Evolutionary conservation across 2,113 vertebrate genomes (phyloP).

Genomic region (Pseudorectes ferrugineus): DNA sequence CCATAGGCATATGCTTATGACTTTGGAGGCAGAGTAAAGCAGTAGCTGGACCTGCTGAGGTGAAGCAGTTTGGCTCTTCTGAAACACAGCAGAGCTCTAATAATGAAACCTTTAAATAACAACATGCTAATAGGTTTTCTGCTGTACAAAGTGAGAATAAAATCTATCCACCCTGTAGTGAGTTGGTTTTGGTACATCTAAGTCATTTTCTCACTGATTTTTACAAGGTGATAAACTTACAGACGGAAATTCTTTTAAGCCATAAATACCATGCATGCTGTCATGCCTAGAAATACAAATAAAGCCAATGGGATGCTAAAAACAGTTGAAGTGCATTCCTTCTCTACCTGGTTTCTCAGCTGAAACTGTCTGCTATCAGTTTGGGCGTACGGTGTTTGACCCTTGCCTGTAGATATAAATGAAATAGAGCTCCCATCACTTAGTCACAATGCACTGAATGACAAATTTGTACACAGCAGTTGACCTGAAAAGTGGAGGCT

Average conservation of each 20-base stretch:
- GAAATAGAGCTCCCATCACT: background rate
- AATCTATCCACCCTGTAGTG: conserved; percentile 4
- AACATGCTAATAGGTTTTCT: background rate
- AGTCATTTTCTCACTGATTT: conserved; percentile 45
- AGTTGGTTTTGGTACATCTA: conserved; percentile 47
- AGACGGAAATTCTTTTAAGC: conserved; percentile 70
- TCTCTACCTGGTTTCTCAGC: conserved; percentile 44
- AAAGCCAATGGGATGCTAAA: conserved; percentile 60
- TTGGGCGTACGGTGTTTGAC: background rate
- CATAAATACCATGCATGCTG: conserved; percentile 70
- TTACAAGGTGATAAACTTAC: conserved; percentile 66
- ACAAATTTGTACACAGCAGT: conserved; percentile 52
- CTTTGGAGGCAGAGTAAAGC: background rate
- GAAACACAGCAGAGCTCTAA: conserved; percentile 24
- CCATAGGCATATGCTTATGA: background rate
- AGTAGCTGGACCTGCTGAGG: background rate
- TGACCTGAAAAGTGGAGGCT: conserved; percentile 49
- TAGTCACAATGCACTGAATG: conserved; percentile 6
- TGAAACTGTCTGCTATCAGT: conserved; percentile 14
- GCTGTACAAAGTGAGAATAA: conserved; percentile 22
- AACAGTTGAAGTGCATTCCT: conserved; percentile 60
- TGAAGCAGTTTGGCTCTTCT: background rate
- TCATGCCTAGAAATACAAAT: conserved; percentile 58
- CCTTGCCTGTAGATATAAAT: conserved; percentile 15
- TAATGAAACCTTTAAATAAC: conserved; percentile 13